phyloP scores from a whole-genome alignment of 2,888 invertebrate genomes.

The Synanthedon tipuliformis region DNA sequence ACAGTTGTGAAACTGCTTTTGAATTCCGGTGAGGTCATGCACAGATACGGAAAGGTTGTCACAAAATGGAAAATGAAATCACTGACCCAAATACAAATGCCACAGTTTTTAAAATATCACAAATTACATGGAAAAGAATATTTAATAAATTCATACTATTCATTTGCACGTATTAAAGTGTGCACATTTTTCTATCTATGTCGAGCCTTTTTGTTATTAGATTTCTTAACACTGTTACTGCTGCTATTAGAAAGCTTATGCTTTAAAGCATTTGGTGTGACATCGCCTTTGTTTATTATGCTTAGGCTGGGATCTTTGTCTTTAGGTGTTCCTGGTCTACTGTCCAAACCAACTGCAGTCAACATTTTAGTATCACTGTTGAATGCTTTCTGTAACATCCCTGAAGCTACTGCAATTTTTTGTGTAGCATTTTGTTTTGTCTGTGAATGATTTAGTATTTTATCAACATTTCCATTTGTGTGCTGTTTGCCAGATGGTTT shows the following conservation, averaged over 20 bases:
- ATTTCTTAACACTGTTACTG: slow-evolving; percentile 76
- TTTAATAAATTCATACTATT: not conserved
- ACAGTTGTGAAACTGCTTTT: too few relatives aligned
- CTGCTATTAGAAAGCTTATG: slow-evolving; percentile 59
- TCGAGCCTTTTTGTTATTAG: slow-evolving; percentile 83
- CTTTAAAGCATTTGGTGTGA: slow-evolving; percentile 57
- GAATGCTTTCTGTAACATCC: slow-evolving; percentile 53
- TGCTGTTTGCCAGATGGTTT: slow-evolving; percentile 65
- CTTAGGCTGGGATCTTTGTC: slow-evolving; percentile 48
- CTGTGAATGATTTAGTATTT: slow-evolving; percentile 40
- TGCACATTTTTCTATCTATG: slow-evolving; percentile 73
- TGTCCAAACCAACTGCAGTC: slow-evolving; percentile 49
- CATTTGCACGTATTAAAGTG: not conserved
- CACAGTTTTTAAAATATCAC: not conserved
- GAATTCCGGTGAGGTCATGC: too few relatives aligned
- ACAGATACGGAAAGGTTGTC: too few relatives aligned
- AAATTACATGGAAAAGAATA: too few relatives aligned
- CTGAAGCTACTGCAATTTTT: slow-evolving; percentile 49
- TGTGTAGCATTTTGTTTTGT: slow-evolving; percentile 52
- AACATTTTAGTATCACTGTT: slow-evolving; percentile 53
- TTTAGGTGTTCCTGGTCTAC: slow-evolving; percentile 60
- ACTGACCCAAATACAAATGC: too few relatives aligned
- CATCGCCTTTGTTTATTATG: slow-evolving; percentile 43
- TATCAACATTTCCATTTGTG: slow-evolving; percentile 57
- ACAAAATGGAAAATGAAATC: too few relatives aligned